Base-by-base conservation (phyloP, 2,888 invertebrate species). In the Nemoura dubitans region DNA sequence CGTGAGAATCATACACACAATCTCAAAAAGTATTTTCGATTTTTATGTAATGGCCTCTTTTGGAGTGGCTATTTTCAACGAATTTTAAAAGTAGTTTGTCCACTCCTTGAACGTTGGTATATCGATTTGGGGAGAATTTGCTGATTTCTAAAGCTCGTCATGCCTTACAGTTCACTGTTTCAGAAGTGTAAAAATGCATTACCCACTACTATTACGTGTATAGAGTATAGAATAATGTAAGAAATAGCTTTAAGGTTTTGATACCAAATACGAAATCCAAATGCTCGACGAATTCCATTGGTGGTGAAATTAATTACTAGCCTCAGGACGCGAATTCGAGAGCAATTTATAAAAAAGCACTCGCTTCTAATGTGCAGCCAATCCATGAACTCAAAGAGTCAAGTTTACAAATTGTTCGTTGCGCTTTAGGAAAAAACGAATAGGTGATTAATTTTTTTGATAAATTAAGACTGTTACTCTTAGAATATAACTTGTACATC, bases 381-480 rank as follows among this genome's bases (percentile, higher is more conserved):
- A 36, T 6, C 36, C 36, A 10, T 36, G 36, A 36, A 36, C 36
- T 6, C 59, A 7, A 59, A n/a, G n/a, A n/a, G n/a, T n/a, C n/a
- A 21, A 59, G 14, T 59, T 3, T 59, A 21, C 59, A 59, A n/a
- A n/a, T n/a, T n/a, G 59, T 59, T 59, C 59, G 21, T 59, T 59
- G 59, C 59, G 59, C 36, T 59, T 1, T 59, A 59, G 59, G 21
- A 59, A 16, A 36, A 21, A 59, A 7, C 59, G 59, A 59, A 59
- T 59, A 59, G 59, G 59, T 59, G 83, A 83, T 83, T 83, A 43
- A 36, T 83, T 43, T 36, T n/a, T 36, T 83, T 42, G 36, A 43
- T 83, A 30, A 25, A 83, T n/a, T 26, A 84, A 76, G 76, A 76
- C 84, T 84, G 84, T 43, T 83, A 83, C 29, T 83, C 2, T 83